Evolutionary conservation across 2,888 invertebrate genomes (phyloP), one percentile per base, ranked within the genome.

Genomic region (Ptychoptera contaminata): DNA sequence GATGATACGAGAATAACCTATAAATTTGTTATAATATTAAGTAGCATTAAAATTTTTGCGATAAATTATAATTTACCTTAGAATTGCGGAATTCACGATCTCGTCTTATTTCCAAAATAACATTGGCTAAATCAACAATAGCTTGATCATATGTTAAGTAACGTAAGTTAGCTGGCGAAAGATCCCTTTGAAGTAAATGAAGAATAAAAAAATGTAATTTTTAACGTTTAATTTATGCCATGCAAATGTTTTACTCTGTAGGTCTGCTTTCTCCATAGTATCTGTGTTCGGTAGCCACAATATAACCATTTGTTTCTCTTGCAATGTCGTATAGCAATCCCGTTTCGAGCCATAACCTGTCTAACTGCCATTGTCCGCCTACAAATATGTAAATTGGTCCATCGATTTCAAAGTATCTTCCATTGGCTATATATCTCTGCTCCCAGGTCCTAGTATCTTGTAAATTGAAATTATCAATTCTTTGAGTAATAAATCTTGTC

Each of bases 221-320:
- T 23, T 23, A 7, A 23, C 4, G 23, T 23, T 23, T 5, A 23
- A 7, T 23, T 23, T 23, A 7, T 12, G 15, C n/a, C n/a, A n/a
- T n/a, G n/a, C n/a, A 36, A 9, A 29, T 14, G n/a, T n/a, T 9
- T 15, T 15, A 82, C 81, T 51, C 50, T 16, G 73, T 74, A 1
- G 82, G 83, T 49, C 69, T 69, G 47, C 78, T 81, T 37, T 68
- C 56, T 3, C 84, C 84, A 55, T 84, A 84, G 58, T 72, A 85
- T 51, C 85, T 68, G 56, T 85, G 84, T 57, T 85, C 84, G 1
- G 82, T 72, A 51, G 76, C 75, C 56, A 80, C 76, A 52, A 79
- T 63, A 2, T 71, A 69, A 0, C 77, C 82, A 2, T 63, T 59
- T 47, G 73, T 62, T 9, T 56, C 48, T 32, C 54, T 46, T 0